Base-by-base conservation (phyloP, 2,888 invertebrate genomes). In the Melieria picta region DNA sequence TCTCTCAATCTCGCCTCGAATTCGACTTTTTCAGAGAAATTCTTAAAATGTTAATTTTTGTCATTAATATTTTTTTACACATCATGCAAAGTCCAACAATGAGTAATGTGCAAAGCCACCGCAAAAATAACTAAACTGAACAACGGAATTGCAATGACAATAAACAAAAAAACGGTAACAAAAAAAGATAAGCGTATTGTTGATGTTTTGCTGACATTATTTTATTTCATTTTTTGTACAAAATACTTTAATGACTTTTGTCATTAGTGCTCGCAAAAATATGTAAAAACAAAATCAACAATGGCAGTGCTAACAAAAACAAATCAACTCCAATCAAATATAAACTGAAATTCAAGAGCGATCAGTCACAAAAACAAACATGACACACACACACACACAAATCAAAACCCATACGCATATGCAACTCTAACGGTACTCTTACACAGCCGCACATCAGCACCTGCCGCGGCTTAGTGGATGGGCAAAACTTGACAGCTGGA, bases 161-260 rank as follows among this genome's bases (percentile, higher is more conserved):
- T 30, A 5, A n/a, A 46, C 45, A 13, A 63, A 50, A 50, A 9
- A 50, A n/a, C n/a, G 11, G 11, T 43, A 46, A 61, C 5, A 4
- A 46, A 64, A 16, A 30, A 30, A 30, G 30, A 2, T 30, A 30
- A 30, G 30, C 30, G 30, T 30, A 30, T 30, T 30, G 30, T 30
- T 30, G 30, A 30, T 30, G 30, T 30, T 30, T 30, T 30, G 30
- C 30, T 30, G 30, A 30, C 30, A 30, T 30, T 30, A 30, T 30
- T 30, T 30, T 30, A 30, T 65, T 47, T 45, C 47, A 48, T 66
- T 43, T 60, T 67, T 57, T 67, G 50, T 9, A 60, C 43, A 30
- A 67, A 67, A 58, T 60, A 60, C 60, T 58, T 67, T 60, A 67
- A 67, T 60, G 66, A 60, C 66, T 58, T 50, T 50, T 67, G 60